Evolutionary conservation across 2,888 invertebrate genomes (phyloP).

Genomic region (Pristionchus maxplancki): DNA sequence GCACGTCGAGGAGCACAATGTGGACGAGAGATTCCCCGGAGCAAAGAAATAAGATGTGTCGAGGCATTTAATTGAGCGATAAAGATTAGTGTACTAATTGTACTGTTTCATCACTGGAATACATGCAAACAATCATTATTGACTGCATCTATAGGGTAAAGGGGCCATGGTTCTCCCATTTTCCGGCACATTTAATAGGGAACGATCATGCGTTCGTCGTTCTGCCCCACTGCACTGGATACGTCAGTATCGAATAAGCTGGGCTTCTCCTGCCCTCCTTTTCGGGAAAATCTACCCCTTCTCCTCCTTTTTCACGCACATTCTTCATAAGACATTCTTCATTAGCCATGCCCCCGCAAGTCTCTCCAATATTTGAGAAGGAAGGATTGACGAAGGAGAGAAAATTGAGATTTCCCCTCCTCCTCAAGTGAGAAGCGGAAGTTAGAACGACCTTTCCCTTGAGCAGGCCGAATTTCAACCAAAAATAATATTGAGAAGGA

Average conservation of each 20-base stretch:
- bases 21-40: conserved; percentile 20
- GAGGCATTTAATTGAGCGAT: neutral
- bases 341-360: neutral
- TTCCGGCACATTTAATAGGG: neutral
- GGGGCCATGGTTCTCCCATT: too few species aligned
- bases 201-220: too few species aligned
- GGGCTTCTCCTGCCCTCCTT: neutral
- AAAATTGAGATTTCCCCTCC: neutral
- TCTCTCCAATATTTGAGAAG: neutral
- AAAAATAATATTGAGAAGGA: too few species aligned
- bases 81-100: conserved; percentile 10
- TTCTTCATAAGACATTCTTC: neutral
- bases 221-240: neutral
- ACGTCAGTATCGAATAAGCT: neutral
- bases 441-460: neutral
- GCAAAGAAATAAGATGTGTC: neutral
- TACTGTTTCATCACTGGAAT: neutral
- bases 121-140: too few species aligned
- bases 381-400: neutral
- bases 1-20: neutral
- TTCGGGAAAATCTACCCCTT: neutral
- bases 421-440: neutral
- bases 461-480: too few species aligned
- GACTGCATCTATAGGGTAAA: too few species aligned
- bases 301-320: neutral